A percentile compares a stretch with the other conserved stretches of the same genome.
Evolutionary conservation across 2,888 invertebrate genomes (phyloP).

Genomic region (Eristalis arbustorum): DNA sequence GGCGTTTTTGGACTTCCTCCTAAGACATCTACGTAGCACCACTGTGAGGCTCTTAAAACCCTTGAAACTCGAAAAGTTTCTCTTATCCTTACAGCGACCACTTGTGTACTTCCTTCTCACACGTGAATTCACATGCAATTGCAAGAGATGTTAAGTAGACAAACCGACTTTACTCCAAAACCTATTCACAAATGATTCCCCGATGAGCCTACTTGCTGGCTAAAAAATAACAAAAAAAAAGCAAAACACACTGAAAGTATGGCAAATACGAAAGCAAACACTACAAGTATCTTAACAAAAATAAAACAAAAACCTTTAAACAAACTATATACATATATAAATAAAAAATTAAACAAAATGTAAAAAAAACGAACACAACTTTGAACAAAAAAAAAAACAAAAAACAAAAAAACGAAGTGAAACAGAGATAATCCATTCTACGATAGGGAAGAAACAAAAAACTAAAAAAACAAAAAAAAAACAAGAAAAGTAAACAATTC

Average conservation of each 20-base stretch:
- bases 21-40: too few relatives aligned
- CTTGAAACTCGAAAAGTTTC: too few relatives aligned
- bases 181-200: neutral
- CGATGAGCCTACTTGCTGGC: constrained; percentile 60
- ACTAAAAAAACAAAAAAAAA: constrained; percentile 48
- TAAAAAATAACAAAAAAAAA: neutral
- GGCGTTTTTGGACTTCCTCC: too few relatives aligned
- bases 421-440: constrained; percentile 22
- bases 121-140: too few relatives aligned
- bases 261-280: constrained; percentile 34
- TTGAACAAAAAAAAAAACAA: constrained; percentile 28
- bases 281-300: constrained; percentile 32
- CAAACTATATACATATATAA: constrained; percentile 68
- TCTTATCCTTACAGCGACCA: too few relatives aligned
- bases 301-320: neutral
- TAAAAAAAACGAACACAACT: constrained; percentile 66
- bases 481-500: constrained; percentile 54
- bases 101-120: too few relatives aligned
- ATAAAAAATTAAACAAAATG: constrained; percentile 72
- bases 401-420: constrained; percentile 36
- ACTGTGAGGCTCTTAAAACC: too few relatives aligned
- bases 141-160: neutral
- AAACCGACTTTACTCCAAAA: constrained; percentile 11
- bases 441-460: constrained; percentile 44
- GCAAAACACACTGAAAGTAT: constrained; percentile 40